A percentile compares a stretch with the other conserved stretches of the same genome.
Evolutionary conservation across 2,113 vertebrate genomes (phyloP).

Genomic region (Psammodynastes pulverulentus): DNA sequence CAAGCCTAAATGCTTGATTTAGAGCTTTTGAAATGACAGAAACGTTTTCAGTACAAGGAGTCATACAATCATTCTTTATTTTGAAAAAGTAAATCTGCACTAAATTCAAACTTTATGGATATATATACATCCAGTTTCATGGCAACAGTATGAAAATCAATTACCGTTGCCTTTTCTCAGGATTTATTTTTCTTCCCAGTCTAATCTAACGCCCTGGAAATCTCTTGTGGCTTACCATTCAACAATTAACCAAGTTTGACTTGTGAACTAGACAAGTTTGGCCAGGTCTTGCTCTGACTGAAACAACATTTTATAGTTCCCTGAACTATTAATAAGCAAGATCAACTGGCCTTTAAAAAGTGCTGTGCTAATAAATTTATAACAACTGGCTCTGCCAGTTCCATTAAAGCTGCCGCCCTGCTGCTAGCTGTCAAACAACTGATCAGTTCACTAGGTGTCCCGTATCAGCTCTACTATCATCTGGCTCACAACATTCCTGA

Average conservation of each 20-base stretch:
- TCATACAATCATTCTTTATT: background rate
- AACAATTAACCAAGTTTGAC: background rate
- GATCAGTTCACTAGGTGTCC: background rate
- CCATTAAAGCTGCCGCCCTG: background rate
- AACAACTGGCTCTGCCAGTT: background rate
- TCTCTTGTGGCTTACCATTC: background rate
- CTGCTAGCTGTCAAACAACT: background rate
- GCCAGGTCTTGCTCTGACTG: background rate
- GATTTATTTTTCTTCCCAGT: background rate
- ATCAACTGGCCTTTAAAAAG: background rate
- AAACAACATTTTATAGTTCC: background rate
- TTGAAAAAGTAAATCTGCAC: background rate
- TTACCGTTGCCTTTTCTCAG: background rate
- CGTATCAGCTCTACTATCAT: background rate
- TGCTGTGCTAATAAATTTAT: background rate
- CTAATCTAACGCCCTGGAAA: background rate
- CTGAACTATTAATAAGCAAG: background rate
- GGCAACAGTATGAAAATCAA: background rate
- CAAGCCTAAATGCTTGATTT: background rate
- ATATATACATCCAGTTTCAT: background rate
- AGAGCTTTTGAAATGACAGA: background rate
- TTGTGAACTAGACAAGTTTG: background rate
- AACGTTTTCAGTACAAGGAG: background rate
- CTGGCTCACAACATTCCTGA: background rate
- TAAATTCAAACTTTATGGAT: background rate